These are phyloP conservation scores for Montipora sp. DNA, from an alignment of 64 coral and sea anemone species.

Conservation along the genomic window DNA sequence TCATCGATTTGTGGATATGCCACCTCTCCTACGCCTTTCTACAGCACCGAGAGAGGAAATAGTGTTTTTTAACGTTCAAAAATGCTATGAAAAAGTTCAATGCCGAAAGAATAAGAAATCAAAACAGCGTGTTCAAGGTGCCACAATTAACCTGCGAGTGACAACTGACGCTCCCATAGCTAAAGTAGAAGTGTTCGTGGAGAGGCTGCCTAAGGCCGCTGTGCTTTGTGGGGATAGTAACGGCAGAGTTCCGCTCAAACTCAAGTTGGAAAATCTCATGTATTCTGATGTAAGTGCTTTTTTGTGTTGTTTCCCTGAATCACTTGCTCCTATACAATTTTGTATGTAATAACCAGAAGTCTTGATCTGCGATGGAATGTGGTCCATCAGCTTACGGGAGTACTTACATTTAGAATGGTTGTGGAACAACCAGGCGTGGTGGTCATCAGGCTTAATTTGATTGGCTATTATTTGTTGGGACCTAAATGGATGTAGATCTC, in stretches of 20 bases:
- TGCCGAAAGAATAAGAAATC: conserved; percentile 97
- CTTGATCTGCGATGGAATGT: no score
- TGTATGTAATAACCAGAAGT: no score
- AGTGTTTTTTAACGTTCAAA: conserved; percentile 43
- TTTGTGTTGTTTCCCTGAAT: not conserved
- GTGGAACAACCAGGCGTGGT: no score
- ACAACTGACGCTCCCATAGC: conserved; percentile 76
- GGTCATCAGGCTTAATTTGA: no score
- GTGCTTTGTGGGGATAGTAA: conserved; percentile 92
- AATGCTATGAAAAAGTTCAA: conserved; percentile 81
- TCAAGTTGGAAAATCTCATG: conserved; percentile 89
- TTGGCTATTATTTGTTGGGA: no score
- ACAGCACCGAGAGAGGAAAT: conserved; percentile 9
- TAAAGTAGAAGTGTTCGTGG: conserved; percentile 88
- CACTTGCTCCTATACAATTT: no score
- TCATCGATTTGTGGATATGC: not conserved
- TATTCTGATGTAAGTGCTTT: conserved; percentile 82
- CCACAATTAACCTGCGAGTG: conserved; percentile 82
- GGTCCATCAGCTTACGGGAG: no score
- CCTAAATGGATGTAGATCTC: no score
- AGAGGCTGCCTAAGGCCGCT: conserved; percentile 86
- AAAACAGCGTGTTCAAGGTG: conserved; percentile 80
- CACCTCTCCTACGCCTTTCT: conserved; percentile 13
- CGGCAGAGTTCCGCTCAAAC: conserved; percentile 91
- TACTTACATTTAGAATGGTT: no score